Conservation (phyloP, 2,797 vertebrate genomes). For the Falco biarmicus region DNA sequence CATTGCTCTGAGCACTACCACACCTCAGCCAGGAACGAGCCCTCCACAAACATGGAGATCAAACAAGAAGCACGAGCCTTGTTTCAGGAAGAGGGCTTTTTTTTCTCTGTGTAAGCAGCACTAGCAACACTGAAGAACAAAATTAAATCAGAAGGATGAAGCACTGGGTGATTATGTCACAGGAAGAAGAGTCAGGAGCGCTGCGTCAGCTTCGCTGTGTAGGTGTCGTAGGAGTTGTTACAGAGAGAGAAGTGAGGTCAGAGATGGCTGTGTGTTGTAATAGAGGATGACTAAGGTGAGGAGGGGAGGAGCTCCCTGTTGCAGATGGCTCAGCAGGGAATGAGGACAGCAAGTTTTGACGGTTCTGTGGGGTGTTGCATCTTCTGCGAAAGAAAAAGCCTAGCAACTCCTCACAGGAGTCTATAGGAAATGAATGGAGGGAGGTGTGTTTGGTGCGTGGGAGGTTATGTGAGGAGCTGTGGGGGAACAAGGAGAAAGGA, state of each 20-base stretch:
- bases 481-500: conserved; percentile 27
- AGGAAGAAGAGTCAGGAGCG: neutral
- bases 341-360: neutral
- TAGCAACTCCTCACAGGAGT: neutral
- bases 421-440: conserved; percentile 27
- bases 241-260: conserved; percentile 15
- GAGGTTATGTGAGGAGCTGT: conserved; percentile 31
- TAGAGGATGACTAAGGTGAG: conserved; percentile 36
- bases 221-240: neutral
- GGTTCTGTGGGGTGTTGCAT: neutral
- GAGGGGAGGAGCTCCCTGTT: neutral
- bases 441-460: neutral
- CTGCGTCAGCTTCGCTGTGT: neutral
- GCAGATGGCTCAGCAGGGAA: conserved; percentile 9
- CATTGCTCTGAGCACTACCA: neutral
- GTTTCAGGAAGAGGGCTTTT: neutral
- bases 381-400: neutral
- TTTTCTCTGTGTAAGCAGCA: neutral
- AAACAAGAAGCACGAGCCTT: neutral
- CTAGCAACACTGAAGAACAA: neutral
- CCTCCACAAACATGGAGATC: neutral
- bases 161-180: neutral
- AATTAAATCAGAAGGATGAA: neutral
- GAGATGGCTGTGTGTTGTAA: neutral
- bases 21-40: neutral